Percentiles rank a stretch among this genome's conserved stretches.
Conservation (phyloP, 2,113 vertebrate genomes). For the Antechinus flavipes region DNA sequence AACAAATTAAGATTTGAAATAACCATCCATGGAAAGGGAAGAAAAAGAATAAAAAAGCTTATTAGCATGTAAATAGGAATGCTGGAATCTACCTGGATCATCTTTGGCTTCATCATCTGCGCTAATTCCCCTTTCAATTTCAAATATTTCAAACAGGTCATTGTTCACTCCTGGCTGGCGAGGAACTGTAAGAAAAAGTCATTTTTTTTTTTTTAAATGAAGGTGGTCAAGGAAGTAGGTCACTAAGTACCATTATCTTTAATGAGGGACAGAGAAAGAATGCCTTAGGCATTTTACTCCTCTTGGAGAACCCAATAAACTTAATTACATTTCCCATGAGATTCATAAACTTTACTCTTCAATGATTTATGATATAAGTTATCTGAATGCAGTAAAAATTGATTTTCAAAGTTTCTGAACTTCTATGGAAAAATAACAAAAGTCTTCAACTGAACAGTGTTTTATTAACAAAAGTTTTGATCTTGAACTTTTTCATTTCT, state of each 20-base stretch:
- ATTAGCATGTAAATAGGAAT: neutral
- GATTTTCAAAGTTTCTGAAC: conserved; percentile 38
- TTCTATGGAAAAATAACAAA: conserved; percentile 33
- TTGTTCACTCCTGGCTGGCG: conserved; percentile 91
- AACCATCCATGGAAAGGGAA: conserved; percentile 2
- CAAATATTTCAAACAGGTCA: conserved; percentile 90
- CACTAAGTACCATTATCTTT: conserved; percentile 57
- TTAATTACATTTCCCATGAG: conserved; percentile 52
- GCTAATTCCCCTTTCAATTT: conserved; percentile 95
- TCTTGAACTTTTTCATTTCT: conserved; percentile 23
- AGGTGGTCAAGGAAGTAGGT: conserved; percentile 22
- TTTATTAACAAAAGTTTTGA: conserved; percentile 35
- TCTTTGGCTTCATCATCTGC: conserved; percentile 92
- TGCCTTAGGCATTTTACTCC: conserved; percentile 38
- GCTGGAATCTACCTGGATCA: conserved; percentile 89
- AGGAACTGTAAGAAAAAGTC: conserved; percentile 88
- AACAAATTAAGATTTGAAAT: conserved; percentile 19
- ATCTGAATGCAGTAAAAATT: conserved; percentile 40
- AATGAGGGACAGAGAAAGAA: conserved; percentile 5
- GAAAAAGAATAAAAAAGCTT: neutral
- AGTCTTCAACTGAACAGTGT: conserved; percentile 42
- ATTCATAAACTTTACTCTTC: conserved; percentile 19
- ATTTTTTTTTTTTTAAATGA: conserved; percentile 37
- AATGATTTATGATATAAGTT: conserved; percentile 32
- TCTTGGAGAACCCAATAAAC: conserved; percentile 48